Conservation (phyloP, 2,797 vertebrate species). For the Remorina albescens region DNA sequence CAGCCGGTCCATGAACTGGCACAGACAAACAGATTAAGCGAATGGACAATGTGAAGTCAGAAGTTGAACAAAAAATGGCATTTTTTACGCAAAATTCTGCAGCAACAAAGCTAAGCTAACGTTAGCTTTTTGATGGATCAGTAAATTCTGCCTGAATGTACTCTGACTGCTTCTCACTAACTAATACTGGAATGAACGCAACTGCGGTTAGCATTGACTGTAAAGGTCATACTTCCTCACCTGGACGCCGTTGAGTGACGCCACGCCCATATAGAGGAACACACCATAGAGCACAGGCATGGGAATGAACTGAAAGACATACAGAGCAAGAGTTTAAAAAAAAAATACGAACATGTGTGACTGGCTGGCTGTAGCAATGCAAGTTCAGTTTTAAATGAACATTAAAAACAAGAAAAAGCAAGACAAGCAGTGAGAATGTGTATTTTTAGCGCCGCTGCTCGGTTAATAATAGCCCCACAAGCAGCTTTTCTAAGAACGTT, state of each 20-base stretch:
- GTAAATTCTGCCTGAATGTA: not conserved
- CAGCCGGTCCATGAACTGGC: slow-evolving; percentile 97
- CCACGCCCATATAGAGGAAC: slow-evolving; percentile 99
- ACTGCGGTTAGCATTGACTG: not conserved
- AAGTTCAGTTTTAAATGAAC: not conserved
- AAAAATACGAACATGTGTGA: not conserved
- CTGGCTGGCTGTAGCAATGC: not conserved
- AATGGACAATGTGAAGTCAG: not conserved
- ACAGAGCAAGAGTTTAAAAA: not conserved
- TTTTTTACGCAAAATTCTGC: too few relatives aligned
- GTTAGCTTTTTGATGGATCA: not conserved
- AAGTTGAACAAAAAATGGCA: not conserved
- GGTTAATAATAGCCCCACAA: slow-evolving; percentile 49
- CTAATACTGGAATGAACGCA: not conserved
- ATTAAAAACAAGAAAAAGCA: not conserved
- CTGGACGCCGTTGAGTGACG: slow-evolving; percentile 97
- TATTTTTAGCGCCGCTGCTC: slow-evolving; percentile 10
- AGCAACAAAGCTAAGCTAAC: not conserved
- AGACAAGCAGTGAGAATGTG: not conserved
- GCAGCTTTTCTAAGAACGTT: slow-evolving; percentile 46
- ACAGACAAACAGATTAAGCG: not conserved
- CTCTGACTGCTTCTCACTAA: not conserved
- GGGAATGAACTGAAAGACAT: slow-evolving; percentile 91
- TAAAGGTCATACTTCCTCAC: slow-evolving; percentile 81
- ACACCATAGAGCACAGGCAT: slow-evolving; percentile 99